phyloP scores from a whole-genome alignment of 2,888 invertebrate genomes.

The Liposcelis brunnea region DNA sequence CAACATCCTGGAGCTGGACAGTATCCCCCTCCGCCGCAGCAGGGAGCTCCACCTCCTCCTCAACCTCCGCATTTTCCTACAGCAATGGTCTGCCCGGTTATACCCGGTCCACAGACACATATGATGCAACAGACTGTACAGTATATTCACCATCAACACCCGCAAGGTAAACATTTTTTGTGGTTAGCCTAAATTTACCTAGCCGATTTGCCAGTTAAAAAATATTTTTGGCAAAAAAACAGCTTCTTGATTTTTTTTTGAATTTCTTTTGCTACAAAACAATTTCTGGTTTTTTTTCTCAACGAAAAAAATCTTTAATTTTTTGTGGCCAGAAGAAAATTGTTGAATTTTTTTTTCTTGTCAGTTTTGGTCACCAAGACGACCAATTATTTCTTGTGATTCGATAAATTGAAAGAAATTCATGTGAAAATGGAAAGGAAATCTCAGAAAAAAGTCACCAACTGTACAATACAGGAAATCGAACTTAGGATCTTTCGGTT shows the following conservation, averaged over 20 bases:
- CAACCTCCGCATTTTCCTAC: slow-evolving; percentile 12
- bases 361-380: too few species aligned
- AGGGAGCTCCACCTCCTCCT: slow-evolving; percentile 14
- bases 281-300: background rate
- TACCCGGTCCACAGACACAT: background rate
- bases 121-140: slow-evolving; percentile 1
- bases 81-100: slow-evolving; percentile 2
- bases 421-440: too few species aligned
- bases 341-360: too few species aligned
- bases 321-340: too few species aligned
- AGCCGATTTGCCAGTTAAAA: background rate
- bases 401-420: too few species aligned
- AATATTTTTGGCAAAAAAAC: too few species aligned
- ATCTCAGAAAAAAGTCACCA: too few species aligned
- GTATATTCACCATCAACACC: slow-evolving; percentile 6
- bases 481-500: too few species aligned
- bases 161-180: background rate
- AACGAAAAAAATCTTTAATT: too few species aligned
- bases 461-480: too few species aligned
- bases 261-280: background rate
- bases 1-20: slow-evolving; percentile 9
- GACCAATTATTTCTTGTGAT: too few species aligned
- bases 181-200: background rate
- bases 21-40: slow-evolving; percentile 13
- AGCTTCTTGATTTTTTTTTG: background rate